Evolutionary conservation across 2,797 vertebrate species (phyloP), one percentile per base, ranked within the genome.

Genomic region (Notamacropus eugenii): DNA sequence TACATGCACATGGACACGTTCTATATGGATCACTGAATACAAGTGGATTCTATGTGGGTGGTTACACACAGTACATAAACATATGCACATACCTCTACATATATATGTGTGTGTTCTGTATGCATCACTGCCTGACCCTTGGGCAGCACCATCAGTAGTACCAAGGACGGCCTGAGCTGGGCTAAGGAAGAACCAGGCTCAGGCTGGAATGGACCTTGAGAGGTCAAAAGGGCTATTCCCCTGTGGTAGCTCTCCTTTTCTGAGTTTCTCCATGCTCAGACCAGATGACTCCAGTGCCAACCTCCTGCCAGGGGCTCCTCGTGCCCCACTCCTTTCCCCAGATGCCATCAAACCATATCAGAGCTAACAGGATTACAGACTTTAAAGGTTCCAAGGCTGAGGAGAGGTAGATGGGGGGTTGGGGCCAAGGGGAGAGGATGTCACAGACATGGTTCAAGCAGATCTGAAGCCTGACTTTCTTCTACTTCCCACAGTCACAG

Each of bases 351-450:
- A 91, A 50, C 90, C 82, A n/a, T 1, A 40, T 28, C 92, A 10
- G 6, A 54, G 40, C 93, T 57, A 54, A 95, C 55, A 29, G 95
- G 92, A 96, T 95, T 95, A 95, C 8, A 57, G 87, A 90, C 92
- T 95, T 93, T 54, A 67, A 90, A 31, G 3, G 40, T 24, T 82
- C n/a, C 67, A 54, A 16, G 90, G 28, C 52, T 12, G 90, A 40
- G 90, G 52, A n/a, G 52, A 91, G 46, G 87, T 52, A 11, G 40
- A 22, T 24, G 87, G 50, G 24, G 40, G 27, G 5, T 4, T 14
- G 5, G 46, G n/a, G 74, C 2, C 34, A 5, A 19, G 28, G 50
- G 16, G 27, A 14, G 28, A 31, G 52, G 90, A 34, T 14, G 90
- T 54, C 28, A 12, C 14, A 31, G 50, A 13, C 29, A 54, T 2